phyloP scores from a whole-genome alignment of 1,140 invertebrate species.

The Lordiphosa mommai region DNA sequence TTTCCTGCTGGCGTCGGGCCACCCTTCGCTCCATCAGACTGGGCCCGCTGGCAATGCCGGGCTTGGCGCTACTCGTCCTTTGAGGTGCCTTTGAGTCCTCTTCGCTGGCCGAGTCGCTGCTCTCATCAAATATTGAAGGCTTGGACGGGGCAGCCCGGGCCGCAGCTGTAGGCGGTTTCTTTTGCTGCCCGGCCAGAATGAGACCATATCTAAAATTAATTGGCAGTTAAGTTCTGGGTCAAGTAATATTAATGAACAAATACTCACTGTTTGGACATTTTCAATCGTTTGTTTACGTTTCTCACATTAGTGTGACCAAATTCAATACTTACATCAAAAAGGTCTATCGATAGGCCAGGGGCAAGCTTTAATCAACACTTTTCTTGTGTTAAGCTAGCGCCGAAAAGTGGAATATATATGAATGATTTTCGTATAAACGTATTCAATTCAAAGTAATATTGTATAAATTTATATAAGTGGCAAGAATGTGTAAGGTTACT shows the following conservation, averaged over 20 bases:
- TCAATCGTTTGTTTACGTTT: slow-evolving; percentile 7
- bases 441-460: too few relatives aligned
- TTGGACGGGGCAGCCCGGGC: slow-evolving; percentile 1
- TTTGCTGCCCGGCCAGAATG: slow-evolving; percentile 67
- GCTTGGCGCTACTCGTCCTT: slow-evolving; percentile 43
- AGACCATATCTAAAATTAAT: slow-evolving; percentile 59
- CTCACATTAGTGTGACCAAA: neutral
- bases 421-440: too few relatives aligned
- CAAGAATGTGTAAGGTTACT: too few relatives aligned
- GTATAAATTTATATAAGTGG: too few relatives aligned
- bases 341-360: too few relatives aligned
- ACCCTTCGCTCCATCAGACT: slow-evolving; percentile 72
- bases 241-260: neutral
- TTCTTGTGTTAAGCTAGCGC: too few relatives aligned
- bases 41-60: slow-evolving; percentile 58
- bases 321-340: too few relatives aligned
- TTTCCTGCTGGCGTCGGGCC: slow-evolving; percentile 83
- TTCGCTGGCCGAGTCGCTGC: slow-evolving; percentile 75
- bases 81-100: slow-evolving; percentile 44
- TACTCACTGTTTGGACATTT: slow-evolving; percentile 75
- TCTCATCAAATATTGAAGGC: slow-evolving; percentile 80
- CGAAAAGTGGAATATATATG: too few relatives aligned
- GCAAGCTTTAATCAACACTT: too few relatives aligned
- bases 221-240: too few relatives aligned
- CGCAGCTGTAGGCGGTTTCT: slow-evolving; percentile 27